phyloP scores from a whole-genome alignment of 2,888 invertebrate genomes.

The Drosophila colorata region DNA sequence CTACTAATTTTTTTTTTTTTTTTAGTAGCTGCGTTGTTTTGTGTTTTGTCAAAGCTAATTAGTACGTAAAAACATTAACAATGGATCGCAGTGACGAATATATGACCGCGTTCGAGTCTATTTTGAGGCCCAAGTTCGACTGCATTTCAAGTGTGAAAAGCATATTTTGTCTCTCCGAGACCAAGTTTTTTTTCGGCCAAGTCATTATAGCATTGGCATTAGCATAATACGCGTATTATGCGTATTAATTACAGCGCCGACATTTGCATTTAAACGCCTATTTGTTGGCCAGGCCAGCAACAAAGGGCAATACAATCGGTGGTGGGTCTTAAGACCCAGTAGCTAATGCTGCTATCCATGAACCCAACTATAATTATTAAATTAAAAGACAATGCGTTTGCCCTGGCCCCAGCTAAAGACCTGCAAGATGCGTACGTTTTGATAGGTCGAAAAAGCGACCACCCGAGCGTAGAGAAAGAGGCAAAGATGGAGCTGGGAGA shows the following conservation, averaged over 20 bases:
- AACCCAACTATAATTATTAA: constrained; percentile 72
- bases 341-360: constrained; percentile 57
- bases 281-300: constrained; percentile 59
- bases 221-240: constrained; percentile 79
- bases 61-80: constrained; percentile 78
- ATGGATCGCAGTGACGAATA: constrained; percentile 72
- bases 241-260: constrained; percentile 81
- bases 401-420: constrained; percentile 46
- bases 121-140: constrained; percentile 18
- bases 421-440: constrained; percentile 70
- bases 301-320: constrained; percentile 35
- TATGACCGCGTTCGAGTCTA: constrained; percentile 50
- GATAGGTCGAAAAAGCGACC: constrained; percentile 63
- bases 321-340: constrained; percentile 63
- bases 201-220: constrained; percentile 75
- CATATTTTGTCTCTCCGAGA: constrained; percentile 53
- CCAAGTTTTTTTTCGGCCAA: constrained; percentile 48
- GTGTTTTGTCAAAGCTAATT: constrained; percentile 83
- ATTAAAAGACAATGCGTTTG: constrained; percentile 70
- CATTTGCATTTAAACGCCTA: constrained; percentile 80
- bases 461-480: constrained; percentile 72
- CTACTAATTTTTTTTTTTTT: constrained; percentile 78
- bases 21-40: constrained; percentile 70
- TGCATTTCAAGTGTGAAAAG: constrained; percentile 71
- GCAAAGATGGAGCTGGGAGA: constrained; percentile 31